phyloP scores from a whole-genome alignment of 2,113 vertebrate genomes.

The Helogale parvula region DNA sequence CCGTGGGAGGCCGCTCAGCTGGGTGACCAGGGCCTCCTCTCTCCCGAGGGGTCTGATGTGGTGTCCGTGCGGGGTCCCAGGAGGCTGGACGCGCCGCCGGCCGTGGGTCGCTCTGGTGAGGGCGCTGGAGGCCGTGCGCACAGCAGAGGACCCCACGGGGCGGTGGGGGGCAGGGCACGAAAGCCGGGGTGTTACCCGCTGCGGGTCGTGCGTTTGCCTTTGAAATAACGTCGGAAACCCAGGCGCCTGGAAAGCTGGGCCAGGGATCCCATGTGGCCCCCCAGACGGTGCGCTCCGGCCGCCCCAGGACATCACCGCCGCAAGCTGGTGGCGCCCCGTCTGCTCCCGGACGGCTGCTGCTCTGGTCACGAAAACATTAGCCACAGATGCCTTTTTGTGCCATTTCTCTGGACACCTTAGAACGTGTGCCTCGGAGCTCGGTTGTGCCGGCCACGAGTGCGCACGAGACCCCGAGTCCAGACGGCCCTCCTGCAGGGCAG shows the following conservation, averaged over 20 bases:
- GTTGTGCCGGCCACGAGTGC: too few relatives aligned
- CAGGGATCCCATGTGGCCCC: neutral
- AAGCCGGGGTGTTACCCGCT: neutral
- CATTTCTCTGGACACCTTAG: neutral
- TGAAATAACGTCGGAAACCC: neutral
- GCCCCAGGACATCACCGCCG: fast-evolving
- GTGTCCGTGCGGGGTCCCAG: too few relatives aligned
- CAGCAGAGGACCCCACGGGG: too few relatives aligned
- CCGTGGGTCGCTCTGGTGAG: too few relatives aligned
- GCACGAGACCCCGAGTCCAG: neutral
- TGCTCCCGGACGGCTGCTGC: too few relatives aligned
- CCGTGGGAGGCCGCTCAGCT: neutral
- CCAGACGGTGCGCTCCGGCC: neutral
- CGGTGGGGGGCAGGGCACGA: neutral
- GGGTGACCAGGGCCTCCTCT: fast-evolving
- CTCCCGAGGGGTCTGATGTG: fast-evolving
- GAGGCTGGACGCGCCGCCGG: too few relatives aligned
- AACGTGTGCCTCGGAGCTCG: neutral
- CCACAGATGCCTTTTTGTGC: neutral
- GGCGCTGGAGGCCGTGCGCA: neutral
- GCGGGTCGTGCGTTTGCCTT: neutral
- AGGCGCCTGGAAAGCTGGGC: too few relatives aligned
- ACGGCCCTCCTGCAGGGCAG: neutral
- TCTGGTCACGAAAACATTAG: too few relatives aligned
- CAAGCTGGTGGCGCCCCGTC: neutral